Base-by-base conservation (phyloP, 2,113 vertebrate genomes). In the Rhegmatorhina hoffmannsi region DNA sequence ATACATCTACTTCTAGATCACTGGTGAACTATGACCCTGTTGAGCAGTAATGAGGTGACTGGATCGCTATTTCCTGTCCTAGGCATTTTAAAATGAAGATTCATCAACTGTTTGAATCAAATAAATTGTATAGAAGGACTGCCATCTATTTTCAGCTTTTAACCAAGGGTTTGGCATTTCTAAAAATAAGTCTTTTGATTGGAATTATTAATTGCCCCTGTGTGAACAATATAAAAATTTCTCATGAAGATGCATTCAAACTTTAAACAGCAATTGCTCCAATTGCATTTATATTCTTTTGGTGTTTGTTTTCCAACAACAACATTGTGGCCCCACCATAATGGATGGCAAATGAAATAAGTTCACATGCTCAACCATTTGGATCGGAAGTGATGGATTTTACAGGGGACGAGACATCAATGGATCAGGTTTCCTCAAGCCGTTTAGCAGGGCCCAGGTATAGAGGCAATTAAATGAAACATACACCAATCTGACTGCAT, bases 301-400 rank as follows among this genome's bases (percentile, higher is more conserved):
- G 50, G 36, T 2, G 0, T 85, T 91, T 91, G n/a, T 68, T 92
- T 92, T 62, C 62, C 64, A 73, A 44, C n/a, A 85, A 36, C 21
- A 28, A 11, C 40, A 11, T 95, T 92, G 94, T 80, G 50, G 17
- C 87, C 36, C 67, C 75, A 76, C 50, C 29, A 28, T 77, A 94
- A 82, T 58, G 34, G 63, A 90, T 77, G 58, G 84, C 55, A 43
- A 85, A 47, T 58, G 87, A 91, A 95, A 82, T 88, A 83, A 91
- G 78, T 94, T 95, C 84, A 66, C 50, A 62, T 66, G 84, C 80
- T 84, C 49, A 63, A 43, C 58, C 11, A 76, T 79, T 97, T 85
- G 36, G 70, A 77, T 87, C 2, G 38, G 94, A 95, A 96, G 67
- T 88, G 91, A 74, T 85, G 73, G 83, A 95, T 95, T 95, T 96